A percentile compares a stretch with the other conserved stretches of the same genome.
Conservation (phyloP, 2,888 invertebrate genomes). For the Temnothorax ravouxi region DNA sequence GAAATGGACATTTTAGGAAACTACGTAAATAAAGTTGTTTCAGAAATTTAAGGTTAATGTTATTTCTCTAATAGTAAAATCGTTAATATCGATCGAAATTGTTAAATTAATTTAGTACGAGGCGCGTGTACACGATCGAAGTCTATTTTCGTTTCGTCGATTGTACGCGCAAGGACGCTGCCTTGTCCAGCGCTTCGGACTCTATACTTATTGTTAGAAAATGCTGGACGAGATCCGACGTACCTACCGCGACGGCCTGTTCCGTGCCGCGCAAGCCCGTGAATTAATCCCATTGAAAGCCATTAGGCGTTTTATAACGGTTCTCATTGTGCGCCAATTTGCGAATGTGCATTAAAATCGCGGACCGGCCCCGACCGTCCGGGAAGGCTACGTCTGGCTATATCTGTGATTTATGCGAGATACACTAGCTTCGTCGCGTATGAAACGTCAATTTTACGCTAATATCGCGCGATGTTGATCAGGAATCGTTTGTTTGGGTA, state of each 20-base stretch:
- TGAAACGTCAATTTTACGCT: background rate
- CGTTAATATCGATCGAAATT: background rate
- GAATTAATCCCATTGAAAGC: conserved; percentile 80
- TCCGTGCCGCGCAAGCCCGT: conserved; percentile 63
- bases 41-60: no score
- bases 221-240: conserved; percentile 56
- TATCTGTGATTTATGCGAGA: conserved; percentile 1
- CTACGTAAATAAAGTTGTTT: no score
- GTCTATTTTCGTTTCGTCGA: conserved; percentile 20
- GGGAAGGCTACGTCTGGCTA: background rate
- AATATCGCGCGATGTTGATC: background rate
- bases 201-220: conserved; percentile 60
- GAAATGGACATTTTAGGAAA: no score
- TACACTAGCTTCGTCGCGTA: background rate
- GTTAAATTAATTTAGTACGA: background rate
- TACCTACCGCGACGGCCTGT: conserved; percentile 25
- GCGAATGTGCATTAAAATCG: conserved; percentile 71
- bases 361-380: background rate
- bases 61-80: background rate
- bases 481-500: background rate
- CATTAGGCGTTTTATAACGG: conserved; percentile 77
- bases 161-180: conserved; percentile 15
- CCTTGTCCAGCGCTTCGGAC: background rate
- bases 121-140: background rate
- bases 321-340: conserved; percentile 80